phyloP scores from a whole-genome alignment of 2,113 vertebrate genomes.

The Centrocercus urophasianus region DNA sequence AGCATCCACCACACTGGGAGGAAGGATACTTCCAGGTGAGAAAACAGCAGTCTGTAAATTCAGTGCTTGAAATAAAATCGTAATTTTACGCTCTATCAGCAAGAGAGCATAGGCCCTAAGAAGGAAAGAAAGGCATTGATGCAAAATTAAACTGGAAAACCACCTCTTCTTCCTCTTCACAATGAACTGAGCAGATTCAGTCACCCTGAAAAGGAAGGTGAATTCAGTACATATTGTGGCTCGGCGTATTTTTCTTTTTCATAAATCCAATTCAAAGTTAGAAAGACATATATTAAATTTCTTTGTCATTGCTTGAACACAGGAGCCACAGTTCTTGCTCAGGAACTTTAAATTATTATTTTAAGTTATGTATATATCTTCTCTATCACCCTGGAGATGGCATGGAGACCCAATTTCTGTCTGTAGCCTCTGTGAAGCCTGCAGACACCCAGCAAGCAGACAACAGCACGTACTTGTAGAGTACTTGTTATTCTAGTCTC shows the following conservation, averaged over 20 bases:
- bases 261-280: not conserved
- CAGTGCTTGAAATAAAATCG: constrained; percentile 43
- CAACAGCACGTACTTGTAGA: not conserved
- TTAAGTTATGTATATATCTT: not conserved
- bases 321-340: not conserved
- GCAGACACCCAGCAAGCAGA: not conserved
- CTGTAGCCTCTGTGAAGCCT: not conserved
- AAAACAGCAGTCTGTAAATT: not conserved
- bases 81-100: constrained; percentile 32
- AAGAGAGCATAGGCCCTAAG: not conserved
- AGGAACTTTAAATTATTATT: not conserved
- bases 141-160: not conserved
- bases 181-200: not conserved
- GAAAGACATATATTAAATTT: not conserved
- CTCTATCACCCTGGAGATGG: not conserved
- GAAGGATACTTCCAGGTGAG: not conserved
- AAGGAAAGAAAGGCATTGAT: constrained; percentile 1
- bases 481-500: not conserved
- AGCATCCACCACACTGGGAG: not conserved
- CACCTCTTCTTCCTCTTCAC: not conserved
- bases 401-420: not conserved
- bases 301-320: not conserved
- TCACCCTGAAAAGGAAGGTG: not conserved
- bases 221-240: not conserved
- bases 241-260: not conserved